Percentiles rank a stretch among this genome's conserved stretches.
Evolutionary conservation across 2,888 invertebrate species (phyloP).

Genomic region (Athrips mouffetella): DNA sequence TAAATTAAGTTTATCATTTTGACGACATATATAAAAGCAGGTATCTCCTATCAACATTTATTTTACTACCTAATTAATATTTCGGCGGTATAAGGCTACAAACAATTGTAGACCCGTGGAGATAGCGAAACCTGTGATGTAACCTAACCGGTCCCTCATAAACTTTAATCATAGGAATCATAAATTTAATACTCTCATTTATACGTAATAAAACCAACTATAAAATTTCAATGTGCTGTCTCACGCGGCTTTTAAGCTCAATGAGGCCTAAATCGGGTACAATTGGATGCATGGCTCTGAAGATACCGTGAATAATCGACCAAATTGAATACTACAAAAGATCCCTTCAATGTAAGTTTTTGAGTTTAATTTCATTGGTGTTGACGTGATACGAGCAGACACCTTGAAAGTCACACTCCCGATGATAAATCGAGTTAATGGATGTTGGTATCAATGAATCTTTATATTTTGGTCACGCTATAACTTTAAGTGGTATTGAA

Average conservation of each 20-base stretch:
- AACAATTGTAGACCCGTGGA: conserved; percentile 36
- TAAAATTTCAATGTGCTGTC: conserved; percentile 67
- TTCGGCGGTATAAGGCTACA: conserved; percentile 37
- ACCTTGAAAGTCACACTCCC: conserved; percentile 1
- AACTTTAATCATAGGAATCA: conserved; percentile 66
- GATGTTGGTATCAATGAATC: not conserved
- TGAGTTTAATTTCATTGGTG: conserved; percentile 7
- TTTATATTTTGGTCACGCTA: too few relatives aligned
- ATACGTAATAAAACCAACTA: conserved; percentile 68
- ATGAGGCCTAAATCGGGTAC: conserved; percentile 62
- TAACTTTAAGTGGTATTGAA: too few relatives aligned
- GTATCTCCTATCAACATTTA: conserved; percentile 34
- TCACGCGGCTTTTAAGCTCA: conserved; percentile 62
- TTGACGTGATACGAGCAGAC: not conserved
- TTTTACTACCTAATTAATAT: conserved; percentile 55
- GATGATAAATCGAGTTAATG: not conserved
- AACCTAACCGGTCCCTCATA: conserved; percentile 52
- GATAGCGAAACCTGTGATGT: conserved; percentile 44
- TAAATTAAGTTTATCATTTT: conserved; percentile 36
- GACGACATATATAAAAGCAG: conserved; percentile 42
- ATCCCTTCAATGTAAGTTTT: conserved; percentile 34
- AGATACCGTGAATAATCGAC: conserved; percentile 67
- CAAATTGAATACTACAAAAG: conserved; percentile 56
- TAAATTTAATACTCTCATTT: conserved; percentile 73
- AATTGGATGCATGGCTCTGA: conserved; percentile 64